phyloP scores from a whole-genome alignment of 1,140 invertebrate genomes.

The Marisa cornuarietis region DNA sequence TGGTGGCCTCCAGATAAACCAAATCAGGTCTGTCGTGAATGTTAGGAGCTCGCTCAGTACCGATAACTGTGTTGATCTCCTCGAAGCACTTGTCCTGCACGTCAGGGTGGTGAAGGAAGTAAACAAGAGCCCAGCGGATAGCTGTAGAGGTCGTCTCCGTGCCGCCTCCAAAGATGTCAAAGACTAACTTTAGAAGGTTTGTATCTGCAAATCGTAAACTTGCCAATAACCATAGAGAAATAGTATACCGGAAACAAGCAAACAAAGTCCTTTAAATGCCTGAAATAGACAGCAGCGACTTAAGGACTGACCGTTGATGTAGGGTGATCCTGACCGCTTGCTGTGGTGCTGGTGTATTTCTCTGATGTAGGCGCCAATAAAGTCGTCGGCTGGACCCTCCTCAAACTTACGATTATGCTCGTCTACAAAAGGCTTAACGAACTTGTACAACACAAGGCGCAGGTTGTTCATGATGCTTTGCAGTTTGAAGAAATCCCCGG shows the following conservation, averaged over 20 bases:
- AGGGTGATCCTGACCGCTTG: neutral
- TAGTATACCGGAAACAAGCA: too few relatives aligned
- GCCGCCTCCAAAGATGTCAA: constrained; percentile 87
- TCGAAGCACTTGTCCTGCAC: constrained; percentile 83
- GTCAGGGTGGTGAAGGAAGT: constrained; percentile 79
- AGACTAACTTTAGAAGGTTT: constrained; percentile 34
- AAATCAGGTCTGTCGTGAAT: constrained; percentile 27
- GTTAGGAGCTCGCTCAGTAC: constrained; percentile 9
- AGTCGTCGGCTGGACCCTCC: too few relatives aligned
- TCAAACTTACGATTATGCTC: too few relatives aligned
- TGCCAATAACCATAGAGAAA: too few relatives aligned
- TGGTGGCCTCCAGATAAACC: constrained; percentile 32
- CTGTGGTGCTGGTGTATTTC: neutral
- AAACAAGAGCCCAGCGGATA: constrained; percentile 85
- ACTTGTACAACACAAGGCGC: too few relatives aligned
- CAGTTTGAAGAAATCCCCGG: too few relatives aligned
- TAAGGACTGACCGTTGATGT: neutral
- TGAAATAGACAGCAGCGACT: too few relatives aligned
- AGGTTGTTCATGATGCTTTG: too few relatives aligned
- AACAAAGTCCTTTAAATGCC: neutral
- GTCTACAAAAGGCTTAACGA: too few relatives aligned
- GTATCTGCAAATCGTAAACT: constrained; percentile 31
- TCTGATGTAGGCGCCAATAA: too few relatives aligned
- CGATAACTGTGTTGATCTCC: constrained; percentile 67
- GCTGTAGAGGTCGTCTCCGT: constrained; percentile 87